Evolutionary conservation across 92 coral and sea anemone species (phyloP).

Genomic region (Phenganax stokvisi): DNA sequence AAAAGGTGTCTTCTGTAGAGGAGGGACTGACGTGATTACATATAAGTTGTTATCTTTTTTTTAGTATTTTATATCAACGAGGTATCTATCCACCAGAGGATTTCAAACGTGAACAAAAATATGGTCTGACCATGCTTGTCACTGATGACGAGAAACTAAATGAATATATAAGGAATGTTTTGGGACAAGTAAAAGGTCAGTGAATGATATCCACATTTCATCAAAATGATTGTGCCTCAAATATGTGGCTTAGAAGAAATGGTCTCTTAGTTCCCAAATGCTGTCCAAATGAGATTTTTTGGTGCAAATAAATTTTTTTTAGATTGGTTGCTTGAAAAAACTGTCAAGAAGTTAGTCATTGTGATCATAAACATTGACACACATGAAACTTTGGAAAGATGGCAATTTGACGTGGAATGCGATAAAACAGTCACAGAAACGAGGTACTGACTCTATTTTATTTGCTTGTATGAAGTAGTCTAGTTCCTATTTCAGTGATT

Average conservation of each 20-base stretch:
- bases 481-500: too few relatives aligned
- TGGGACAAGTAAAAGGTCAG: slow-evolving; percentile 78
- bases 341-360: slow-evolving; percentile 83
- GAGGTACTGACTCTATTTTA: neutral
- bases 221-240: neutral
- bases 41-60: slow-evolving; percentile 4
- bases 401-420: slow-evolving; percentile 96
- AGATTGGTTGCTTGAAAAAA: slow-evolving; percentile 83
- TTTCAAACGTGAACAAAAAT: slow-evolving; percentile 76
- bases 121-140: slow-evolving; percentile 76
- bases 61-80: slow-evolving; percentile 84
- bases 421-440: slow-evolving; percentile 56
- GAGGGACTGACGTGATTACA: neutral
- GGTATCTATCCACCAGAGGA: slow-evolving; percentile 83
- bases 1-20: neutral
- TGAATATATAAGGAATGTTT: slow-evolving; percentile 71
- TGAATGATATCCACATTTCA: neutral
- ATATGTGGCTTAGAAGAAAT: too few relatives aligned
- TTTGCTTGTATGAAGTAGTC: too few relatives aligned
- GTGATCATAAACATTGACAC: slow-evolving; percentile 69
- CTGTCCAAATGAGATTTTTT: too few relatives aligned
- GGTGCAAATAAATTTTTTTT: neutral
- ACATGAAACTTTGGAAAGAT: slow-evolving; percentile 78
- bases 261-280: too few relatives aligned
- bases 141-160: slow-evolving; percentile 68